Evolutionary conservation across 1,140 invertebrate species (phyloP).

Genomic region (Oedothorax gibbosus): DNA sequence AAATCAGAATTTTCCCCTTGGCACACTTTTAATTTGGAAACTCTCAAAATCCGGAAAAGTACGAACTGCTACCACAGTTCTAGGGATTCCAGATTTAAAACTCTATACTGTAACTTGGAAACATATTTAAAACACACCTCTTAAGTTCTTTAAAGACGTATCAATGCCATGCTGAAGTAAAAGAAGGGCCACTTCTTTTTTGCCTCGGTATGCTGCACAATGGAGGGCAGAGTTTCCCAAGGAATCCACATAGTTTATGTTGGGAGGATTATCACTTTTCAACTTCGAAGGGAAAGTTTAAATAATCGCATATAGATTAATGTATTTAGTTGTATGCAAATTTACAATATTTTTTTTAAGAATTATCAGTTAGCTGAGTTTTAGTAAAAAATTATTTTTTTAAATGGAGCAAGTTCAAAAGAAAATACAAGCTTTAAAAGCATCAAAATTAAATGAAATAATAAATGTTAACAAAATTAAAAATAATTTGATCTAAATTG

Average conservation of each 20-base stretch:
- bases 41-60: slow-evolving; percentile 46
- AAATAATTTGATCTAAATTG: too few species aligned
- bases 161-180: slow-evolving; percentile 75
- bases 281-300: slow-evolving; percentile 65
- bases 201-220: slow-evolving; percentile 76
- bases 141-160: slow-evolving; percentile 68
- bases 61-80: slow-evolving; percentile 8
- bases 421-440: background rate
- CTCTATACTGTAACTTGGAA: too few species aligned
- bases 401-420: background rate
- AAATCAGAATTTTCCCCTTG: too few species aligned
- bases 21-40: too few species aligned
- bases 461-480: too few species aligned
- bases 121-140: slow-evolving; percentile 64
- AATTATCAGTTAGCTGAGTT: too few species aligned
- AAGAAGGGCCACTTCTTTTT: slow-evolving; percentile 76
- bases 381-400: background rate
- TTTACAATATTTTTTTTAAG: too few species aligned
- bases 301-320: background rate
- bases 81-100: too few species aligned
- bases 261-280: slow-evolving; percentile 66
- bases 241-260: slow-evolving; percentile 71
- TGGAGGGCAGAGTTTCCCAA: slow-evolving; percentile 79
- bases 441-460: background rate
- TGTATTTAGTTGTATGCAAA: too few species aligned